Evolutionary conservation across 1,140 invertebrate genomes (phyloP).

Genomic region (Drosophila novamexicana): DNA sequence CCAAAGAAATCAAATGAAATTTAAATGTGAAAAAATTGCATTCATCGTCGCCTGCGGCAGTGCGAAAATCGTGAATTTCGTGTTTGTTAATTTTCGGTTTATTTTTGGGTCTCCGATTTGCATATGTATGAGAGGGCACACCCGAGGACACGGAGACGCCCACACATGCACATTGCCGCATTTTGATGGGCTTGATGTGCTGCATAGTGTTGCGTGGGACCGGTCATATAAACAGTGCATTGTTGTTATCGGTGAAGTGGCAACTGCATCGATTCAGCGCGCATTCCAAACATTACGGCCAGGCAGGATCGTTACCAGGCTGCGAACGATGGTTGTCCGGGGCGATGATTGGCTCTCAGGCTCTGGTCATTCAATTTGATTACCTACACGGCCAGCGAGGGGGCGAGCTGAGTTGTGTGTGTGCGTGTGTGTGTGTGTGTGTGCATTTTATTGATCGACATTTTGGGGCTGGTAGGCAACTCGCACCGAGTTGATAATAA

Average conservation of each 20-base stretch:
- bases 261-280: slow-evolving; percentile 23
- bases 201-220: neutral
- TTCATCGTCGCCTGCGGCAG: slow-evolving; percentile 22
- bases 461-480: slow-evolving; percentile 11
- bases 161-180: neutral
- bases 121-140: slow-evolving; percentile 26
- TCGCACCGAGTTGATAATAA: slow-evolving; percentile 29
- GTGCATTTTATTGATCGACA: slow-evolving; percentile 39
- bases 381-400: slow-evolving; percentile 33
- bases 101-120: slow-evolving; percentile 39
- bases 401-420: neutral
- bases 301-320: slow-evolving; percentile 1
- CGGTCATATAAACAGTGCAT: slow-evolving; percentile 4
- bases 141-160: neutral
- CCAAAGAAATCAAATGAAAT: slow-evolving; percentile 33
- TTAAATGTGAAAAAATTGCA: slow-evolving; percentile 47
- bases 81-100: neutral
- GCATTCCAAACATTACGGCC: neutral
- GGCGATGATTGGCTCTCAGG: neutral
- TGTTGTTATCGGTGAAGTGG: slow-evolving; percentile 17
- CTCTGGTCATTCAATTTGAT: slow-evolving; percentile 36
- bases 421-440: neutral
- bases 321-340: neutral
- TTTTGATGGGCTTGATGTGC: slow-evolving; percentile 32
- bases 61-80: slow-evolving; percentile 33